Conservation (phyloP, 2,797 vertebrate genomes). For the Cyprinodon diabolis region DNA sequence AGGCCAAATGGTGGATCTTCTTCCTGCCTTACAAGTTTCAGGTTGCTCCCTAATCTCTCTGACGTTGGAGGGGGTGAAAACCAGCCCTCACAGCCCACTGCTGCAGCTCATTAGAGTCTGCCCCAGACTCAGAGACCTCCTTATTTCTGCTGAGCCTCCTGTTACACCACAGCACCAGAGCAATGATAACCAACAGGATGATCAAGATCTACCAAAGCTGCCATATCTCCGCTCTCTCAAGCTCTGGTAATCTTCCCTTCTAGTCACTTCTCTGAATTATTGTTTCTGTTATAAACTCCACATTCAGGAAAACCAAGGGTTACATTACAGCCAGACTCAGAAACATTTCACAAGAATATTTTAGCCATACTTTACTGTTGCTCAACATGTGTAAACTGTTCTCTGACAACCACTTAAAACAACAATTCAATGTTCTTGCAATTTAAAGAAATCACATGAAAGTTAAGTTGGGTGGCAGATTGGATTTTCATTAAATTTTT, state of each 20-base stretch:
- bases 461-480: not conserved
- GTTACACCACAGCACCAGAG: constrained; percentile 7
- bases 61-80: constrained; percentile 80
- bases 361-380: not conserved
- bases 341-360: not conserved
- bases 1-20: constrained; percentile 65
- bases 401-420: not conserved
- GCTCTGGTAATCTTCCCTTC: constrained; percentile 64
- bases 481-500: not conserved
- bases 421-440: not conserved
- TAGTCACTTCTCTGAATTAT: not conserved
- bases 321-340: not conserved
- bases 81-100: constrained; percentile 57
- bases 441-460: not conserved
- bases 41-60: constrained; percentile 76
- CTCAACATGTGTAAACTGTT: not conserved
- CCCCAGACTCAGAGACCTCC: constrained; percentile 74
- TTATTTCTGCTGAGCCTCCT: constrained; percentile 66
- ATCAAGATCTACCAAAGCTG: constrained; percentile 58
- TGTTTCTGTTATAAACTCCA: not conserved
- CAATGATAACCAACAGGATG: not conserved
- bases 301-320: too few species aligned
- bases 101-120: constrained; percentile 74
- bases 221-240: constrained; percentile 70
- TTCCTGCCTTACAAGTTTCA: constrained; percentile 54